Conservation (phyloP, 2,888 invertebrate genomes). For the Taenaris catops region DNA sequence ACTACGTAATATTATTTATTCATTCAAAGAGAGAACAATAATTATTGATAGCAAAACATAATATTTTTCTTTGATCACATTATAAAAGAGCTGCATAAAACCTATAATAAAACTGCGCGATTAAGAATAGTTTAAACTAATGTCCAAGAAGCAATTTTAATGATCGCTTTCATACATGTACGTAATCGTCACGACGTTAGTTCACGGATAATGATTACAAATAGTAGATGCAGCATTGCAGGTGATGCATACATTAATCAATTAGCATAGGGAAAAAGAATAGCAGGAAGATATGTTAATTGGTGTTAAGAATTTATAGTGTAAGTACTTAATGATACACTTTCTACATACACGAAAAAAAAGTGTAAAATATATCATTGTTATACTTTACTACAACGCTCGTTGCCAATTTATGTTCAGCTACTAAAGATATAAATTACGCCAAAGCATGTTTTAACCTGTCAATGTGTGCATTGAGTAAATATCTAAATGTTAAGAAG, state of each 20-base stretch:
- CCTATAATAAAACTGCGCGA: too few relatives aligned
- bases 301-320: constrained; percentile 1
- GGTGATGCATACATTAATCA: constrained; percentile 17
- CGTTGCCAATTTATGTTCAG: constrained; percentile 11
- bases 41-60: too few relatives aligned
- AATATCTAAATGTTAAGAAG: constrained; percentile 50
- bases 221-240: constrained; percentile 21
- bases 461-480: constrained; percentile 33
- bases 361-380: constrained; percentile 12
- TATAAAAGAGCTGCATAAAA: too few relatives aligned
- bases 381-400: neutral
- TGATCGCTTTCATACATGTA: constrained; percentile 23
- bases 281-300: constrained; percentile 13
- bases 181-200: constrained; percentile 19
- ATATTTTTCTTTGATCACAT: too few relatives aligned
- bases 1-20: too few relatives aligned
- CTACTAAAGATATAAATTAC: constrained; percentile 2
- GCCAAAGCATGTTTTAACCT: constrained; percentile 23
- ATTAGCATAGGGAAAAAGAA: constrained; percentile 19
- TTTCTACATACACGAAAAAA: neutral
- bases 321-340: neutral
- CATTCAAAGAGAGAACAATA: too few relatives aligned
- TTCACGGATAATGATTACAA: constrained; percentile 21
- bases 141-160: constrained; percentile 16
- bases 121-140: constrained; percentile 12